Evolutionary conservation across 2,113 vertebrate genomes (phyloP), one percentile per base, ranked within the genome.

Genomic region (Leptocoma aspasia): DNA sequence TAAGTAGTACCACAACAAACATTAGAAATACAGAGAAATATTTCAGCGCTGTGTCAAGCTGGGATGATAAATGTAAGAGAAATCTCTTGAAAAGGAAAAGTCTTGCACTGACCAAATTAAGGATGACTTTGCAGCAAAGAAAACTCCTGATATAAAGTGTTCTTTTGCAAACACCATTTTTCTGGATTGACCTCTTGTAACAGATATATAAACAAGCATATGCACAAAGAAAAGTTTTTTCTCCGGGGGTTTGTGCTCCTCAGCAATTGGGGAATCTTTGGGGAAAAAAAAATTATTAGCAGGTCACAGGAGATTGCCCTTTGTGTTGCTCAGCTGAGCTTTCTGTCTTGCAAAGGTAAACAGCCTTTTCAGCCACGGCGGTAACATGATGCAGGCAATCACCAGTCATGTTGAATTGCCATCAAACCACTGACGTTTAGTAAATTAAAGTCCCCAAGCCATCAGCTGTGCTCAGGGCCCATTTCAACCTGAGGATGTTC

Each of bases 361-460:
- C 79, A 88, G 78, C 66, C 9, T 92, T 96, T 96, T 85, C 90
- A 96, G 96, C 76, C 87, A 39, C 94, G 95, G 93, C 77, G 92
- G 92, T 81, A 96, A 95, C 95, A 95, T 3, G 61, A 96, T 60
- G 91, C 93, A 96, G 95, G 96, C 97, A 96, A 97, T 97, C 93
- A 92, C 94, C 92, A 96, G 95, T 91, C 96, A 81, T 90, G 96
- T 89, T 92, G 95, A 97, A 98, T 95, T 97, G 94, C 96, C 96
- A 97, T 98, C 97, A 98, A 97, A 98, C 94, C 95, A 93, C 96
- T 98, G 97, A 96, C 7, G 19, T 90, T 91, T 69, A 92, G 86
- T 64, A 96, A 97, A 98, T 97, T 97, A 97, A 97, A 94, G 97
- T 92, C 94, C 90, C 82, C 92, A 37, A 54, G 92, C 96, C 97